Percentiles rank a stretch among this genome's conserved stretches.
Evolutionary conservation across 2,113 vertebrate genomes (phyloP).

Genomic region (Eublepharis macularius): DNA sequence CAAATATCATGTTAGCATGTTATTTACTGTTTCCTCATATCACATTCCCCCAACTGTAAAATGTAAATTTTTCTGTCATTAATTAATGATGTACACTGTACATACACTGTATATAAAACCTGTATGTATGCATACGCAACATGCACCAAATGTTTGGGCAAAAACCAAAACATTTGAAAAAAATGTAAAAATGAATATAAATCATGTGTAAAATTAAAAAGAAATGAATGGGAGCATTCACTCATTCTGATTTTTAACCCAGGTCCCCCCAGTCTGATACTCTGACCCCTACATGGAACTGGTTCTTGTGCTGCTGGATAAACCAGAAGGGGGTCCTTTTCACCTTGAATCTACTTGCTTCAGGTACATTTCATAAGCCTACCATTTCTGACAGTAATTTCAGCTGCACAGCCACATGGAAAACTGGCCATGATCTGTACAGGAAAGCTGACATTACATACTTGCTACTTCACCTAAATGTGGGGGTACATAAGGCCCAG

Average conservation of each 20-base stretch:
- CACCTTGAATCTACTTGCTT: background rate
- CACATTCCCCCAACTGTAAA: too few relatives aligned
- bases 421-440: background rate
- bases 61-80: too few relatives aligned
- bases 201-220: too few relatives aligned
- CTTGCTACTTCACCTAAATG: background rate
- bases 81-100: too few relatives aligned
- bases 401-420: background rate
- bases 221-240: too few relatives aligned
- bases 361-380: background rate
- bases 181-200: too few relatives aligned
- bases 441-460: background rate
- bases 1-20: too few relatives aligned
- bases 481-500: background rate
- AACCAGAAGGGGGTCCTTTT: conserved; percentile 24
- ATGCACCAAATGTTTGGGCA: too few relatives aligned
- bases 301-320: background rate
- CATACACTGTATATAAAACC: too few relatives aligned
- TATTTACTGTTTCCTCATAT: too few relatives aligned
- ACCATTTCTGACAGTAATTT: background rate
- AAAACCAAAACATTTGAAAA: too few relatives aligned
- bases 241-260: background rate
- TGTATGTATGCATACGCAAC: too few relatives aligned
- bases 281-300: background rate
- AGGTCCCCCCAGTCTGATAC: background rate